A percentile compares a stretch with the other conserved stretches of the same genome.
phyloP scores from a whole-genome alignment of 1,140 invertebrate species.

The Mactra quadrangularis region DNA sequence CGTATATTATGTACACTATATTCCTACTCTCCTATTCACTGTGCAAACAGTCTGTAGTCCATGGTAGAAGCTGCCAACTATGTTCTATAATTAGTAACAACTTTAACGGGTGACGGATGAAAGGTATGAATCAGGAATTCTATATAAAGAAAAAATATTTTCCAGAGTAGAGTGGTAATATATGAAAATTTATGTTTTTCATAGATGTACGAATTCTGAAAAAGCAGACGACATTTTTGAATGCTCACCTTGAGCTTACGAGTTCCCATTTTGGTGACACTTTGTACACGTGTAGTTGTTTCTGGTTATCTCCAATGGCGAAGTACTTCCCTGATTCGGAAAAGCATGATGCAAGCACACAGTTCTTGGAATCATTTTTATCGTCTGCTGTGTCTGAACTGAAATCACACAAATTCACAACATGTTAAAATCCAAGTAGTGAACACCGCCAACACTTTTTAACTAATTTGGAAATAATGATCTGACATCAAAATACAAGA shows the following conservation, averaged over 20 bases:
- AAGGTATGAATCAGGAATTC: too few species aligned
- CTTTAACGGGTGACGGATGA: too few species aligned
- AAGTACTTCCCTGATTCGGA: slow-evolving; percentile 55
- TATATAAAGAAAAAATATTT: too few species aligned
- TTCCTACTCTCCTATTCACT: background rate
- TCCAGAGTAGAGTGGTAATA: background rate
- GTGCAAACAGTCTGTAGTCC: slow-evolving; percentile 30
- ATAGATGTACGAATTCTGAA: background rate
- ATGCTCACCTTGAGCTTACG: slow-evolving; percentile 38
- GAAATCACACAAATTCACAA: background rate
- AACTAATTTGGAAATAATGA: too few species aligned
- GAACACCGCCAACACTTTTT: background rate
- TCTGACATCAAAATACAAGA: slow-evolving; percentile 7
- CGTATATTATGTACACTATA: slow-evolving; percentile 33
- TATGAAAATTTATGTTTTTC: slow-evolving; percentile 31
- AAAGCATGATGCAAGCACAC: slow-evolving; percentile 45
- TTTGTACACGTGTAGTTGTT: slow-evolving; percentile 55
- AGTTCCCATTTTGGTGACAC: slow-evolving; percentile 30
- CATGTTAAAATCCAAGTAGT: background rate
- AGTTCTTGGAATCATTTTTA: slow-evolving; percentile 41
- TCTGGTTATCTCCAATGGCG: slow-evolving; percentile 39
- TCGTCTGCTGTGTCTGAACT: slow-evolving; percentile 18
- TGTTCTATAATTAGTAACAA: background rate
- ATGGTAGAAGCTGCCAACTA: slow-evolving; percentile 1
- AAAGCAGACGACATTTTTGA: background rate